phyloP scores from a whole-genome alignment of 30 jellyfish, hydroid and myxozoan genomes.

The Pseudorhiza aurosa region DNA sequence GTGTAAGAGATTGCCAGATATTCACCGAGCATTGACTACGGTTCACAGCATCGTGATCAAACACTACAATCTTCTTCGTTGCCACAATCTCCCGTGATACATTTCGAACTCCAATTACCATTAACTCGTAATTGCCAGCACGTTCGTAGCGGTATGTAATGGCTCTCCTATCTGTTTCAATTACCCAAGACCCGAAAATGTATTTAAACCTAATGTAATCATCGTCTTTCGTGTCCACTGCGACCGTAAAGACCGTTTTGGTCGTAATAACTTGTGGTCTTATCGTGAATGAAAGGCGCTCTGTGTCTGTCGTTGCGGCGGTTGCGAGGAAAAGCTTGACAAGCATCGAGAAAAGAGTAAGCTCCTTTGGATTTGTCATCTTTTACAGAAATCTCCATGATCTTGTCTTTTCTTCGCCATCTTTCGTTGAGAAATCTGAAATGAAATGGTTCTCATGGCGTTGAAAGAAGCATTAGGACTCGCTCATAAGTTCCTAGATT shows the following conservation, averaged over 20 bases:
- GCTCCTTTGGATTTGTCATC: not conserved
- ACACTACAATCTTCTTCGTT: slow-evolving; percentile 25
- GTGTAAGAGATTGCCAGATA: not conserved
- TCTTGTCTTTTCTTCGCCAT: no score
- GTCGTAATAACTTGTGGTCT: slow-evolving; percentile 5
- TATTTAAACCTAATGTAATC: not conserved
- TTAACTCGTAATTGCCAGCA: slow-evolving; percentile 3
- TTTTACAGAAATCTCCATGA: not conserved
- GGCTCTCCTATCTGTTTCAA: not conserved
- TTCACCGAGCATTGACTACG: slow-evolving; percentile 25
- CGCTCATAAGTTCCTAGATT: no score
- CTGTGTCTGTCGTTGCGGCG: not conserved
- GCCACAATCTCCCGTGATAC: slow-evolving; percentile 29
- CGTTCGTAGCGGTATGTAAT: not conserved
- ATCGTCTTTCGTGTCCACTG: not conserved
- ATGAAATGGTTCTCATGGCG: no score
- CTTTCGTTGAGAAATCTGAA: no score
- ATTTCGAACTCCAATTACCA: slow-evolving; percentile 22
- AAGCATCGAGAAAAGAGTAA: no score
- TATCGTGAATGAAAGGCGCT: not conserved
- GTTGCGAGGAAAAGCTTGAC: not conserved
- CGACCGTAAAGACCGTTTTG: not conserved
- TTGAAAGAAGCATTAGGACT: no score
- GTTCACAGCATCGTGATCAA: slow-evolving; percentile 40
- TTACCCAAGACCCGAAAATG: slow-evolving; percentile 34